phyloP scores from a whole-genome alignment of 2,888 invertebrate species.

The Temnothorax ravouxi region DNA sequence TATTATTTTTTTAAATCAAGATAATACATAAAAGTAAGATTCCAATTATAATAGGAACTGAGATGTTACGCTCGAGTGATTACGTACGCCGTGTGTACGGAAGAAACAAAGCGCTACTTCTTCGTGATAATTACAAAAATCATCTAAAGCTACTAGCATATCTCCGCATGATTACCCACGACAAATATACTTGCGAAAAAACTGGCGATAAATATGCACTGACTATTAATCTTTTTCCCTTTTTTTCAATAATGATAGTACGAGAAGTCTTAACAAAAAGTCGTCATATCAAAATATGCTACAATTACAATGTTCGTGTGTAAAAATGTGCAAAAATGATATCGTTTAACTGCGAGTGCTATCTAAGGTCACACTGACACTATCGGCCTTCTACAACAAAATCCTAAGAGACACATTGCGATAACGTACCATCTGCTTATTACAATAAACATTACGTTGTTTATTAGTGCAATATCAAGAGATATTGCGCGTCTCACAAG shows the following conservation, averaged over 20 bases:
- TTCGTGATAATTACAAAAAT: slow-evolving; percentile 20
- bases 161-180: background rate
- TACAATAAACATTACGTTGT: background rate
- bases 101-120: slow-evolving; percentile 15
- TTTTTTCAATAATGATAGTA: slow-evolving; percentile 11
- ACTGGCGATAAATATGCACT: slow-evolving; percentile 26
- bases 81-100: background rate
- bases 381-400: slow-evolving; percentile 53
- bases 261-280: slow-evolving; percentile 50
- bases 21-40: slow-evolving; percentile 57
- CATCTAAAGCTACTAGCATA: slow-evolving; percentile 15
- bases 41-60: slow-evolving; percentile 53
- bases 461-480: slow-evolving; percentile 6
- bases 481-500: slow-evolving; percentile 3
- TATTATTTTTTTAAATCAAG: slow-evolving; percentile 33
- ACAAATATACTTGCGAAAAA: slow-evolving; percentile 25
- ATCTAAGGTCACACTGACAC: slow-evolving; percentile 59
- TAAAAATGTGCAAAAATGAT: slow-evolving; percentile 83
- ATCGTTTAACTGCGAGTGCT: slow-evolving; percentile 71
- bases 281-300: slow-evolving; percentile 68
- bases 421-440: slow-evolving; percentile 34
- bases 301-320: slow-evolving; percentile 62
- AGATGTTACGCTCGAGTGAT: slow-evolving; percentile 56
- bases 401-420: slow-evolving; percentile 28
- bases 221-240: slow-evolving; percentile 29